Conservation (phyloP, 53 echinoderm and acorn worm genomes). For the Echinometra lucunter region DNA sequence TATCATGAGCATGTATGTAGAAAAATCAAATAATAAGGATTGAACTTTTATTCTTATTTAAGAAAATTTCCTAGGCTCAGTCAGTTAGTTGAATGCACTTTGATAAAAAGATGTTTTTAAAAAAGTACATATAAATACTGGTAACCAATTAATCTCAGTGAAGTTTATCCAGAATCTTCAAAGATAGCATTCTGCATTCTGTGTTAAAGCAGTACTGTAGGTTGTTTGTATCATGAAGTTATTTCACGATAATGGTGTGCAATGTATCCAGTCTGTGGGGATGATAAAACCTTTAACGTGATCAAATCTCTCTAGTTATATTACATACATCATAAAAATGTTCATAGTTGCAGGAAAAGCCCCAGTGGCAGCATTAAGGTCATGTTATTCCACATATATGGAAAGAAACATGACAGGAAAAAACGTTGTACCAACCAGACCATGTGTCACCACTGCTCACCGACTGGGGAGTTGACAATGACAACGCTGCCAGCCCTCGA, state of each 20-base stretch:
- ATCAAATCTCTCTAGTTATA: too few relatives aligned
- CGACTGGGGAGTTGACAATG: conserved; percentile 25
- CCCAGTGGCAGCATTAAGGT: not conserved
- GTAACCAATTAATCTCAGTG: not conserved
- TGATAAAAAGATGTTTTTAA: not conserved
- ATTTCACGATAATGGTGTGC: too few relatives aligned
- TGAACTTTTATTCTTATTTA: too few relatives aligned
- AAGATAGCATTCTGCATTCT: not conserved
- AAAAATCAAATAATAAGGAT: too few relatives aligned
- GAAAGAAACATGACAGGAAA: not conserved
- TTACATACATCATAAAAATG: too few relatives aligned
- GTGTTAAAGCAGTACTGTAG: too few relatives aligned
- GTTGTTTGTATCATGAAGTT: too few relatives aligned
- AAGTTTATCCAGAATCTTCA: not conserved
- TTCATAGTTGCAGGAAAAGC: not conserved
- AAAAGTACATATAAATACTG: not conserved
- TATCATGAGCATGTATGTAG: not conserved
- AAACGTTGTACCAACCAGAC: not conserved
- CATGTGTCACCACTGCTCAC: not conserved
- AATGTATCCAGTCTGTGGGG: too few relatives aligned
- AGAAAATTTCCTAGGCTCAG: not conserved
- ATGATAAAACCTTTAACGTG: too few relatives aligned
- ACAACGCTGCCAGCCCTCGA: conserved; percentile 20
- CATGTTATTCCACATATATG: not conserved
- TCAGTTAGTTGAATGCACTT: not conserved